phyloP scores from a whole-genome alignment of 2,113 vertebrate genomes.

The Rhombomys opimus region DNA sequence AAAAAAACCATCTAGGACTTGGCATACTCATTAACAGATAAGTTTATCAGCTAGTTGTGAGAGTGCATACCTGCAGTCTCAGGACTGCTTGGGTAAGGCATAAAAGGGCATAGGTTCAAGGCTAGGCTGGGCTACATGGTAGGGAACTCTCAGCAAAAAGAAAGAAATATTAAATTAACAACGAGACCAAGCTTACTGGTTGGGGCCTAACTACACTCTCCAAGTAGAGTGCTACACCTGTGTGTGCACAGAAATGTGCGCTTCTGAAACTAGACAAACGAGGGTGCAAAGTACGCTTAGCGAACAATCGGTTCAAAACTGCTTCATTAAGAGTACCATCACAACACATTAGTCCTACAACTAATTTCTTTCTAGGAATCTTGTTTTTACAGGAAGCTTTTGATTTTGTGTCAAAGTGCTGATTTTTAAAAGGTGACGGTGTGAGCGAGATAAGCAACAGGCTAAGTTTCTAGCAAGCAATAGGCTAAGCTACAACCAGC shows the following conservation, averaged over 20 bases:
- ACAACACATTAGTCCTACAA: background rate
- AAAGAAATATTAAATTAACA: background rate
- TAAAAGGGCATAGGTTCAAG: background rate
- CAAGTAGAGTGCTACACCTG: background rate
- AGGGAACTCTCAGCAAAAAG: background rate
- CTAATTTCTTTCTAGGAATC: background rate
- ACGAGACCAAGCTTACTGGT: background rate
- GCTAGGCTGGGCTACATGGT: background rate
- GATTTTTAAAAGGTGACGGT: background rate
- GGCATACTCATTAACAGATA: background rate
- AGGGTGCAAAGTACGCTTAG: background rate
- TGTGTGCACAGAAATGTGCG: background rate
- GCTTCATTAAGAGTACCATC: slow-evolving; percentile 2
- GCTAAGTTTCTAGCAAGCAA: slow-evolving; percentile 11
- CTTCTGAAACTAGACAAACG: background rate
- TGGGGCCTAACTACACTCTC: background rate
- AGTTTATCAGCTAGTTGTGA: background rate
- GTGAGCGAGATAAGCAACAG: background rate
- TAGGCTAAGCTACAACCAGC: background rate
- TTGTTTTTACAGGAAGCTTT: slow-evolving; percentile 10
- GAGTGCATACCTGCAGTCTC: background rate
- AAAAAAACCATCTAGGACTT: background rate
- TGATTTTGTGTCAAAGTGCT: slow-evolving; percentile 17
- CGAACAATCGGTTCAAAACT: slow-evolving; percentile 41
- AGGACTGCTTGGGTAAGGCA: background rate